Conservation (phyloP, 2,888 invertebrate genomes). For the Temnothorax unifasciatus region DNA sequence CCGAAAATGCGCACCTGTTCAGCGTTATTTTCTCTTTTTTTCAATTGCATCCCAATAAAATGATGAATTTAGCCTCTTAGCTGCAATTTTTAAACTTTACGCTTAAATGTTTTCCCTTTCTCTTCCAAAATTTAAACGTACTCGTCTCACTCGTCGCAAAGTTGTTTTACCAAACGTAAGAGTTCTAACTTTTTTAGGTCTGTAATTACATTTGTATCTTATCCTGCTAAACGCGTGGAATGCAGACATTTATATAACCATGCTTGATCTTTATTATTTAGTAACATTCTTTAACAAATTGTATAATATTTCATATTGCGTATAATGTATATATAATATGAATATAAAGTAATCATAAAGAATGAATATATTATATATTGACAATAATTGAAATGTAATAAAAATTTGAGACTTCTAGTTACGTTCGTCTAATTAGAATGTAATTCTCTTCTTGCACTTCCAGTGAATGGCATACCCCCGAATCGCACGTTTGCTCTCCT, state of each 20-base stretch:
- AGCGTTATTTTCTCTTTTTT: not conserved
- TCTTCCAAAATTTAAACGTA: not conserved
- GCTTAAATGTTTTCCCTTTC: not conserved
- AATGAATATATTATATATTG: constrained; percentile 66
- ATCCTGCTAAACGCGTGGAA: not conserved
- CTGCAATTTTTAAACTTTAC: not conserved
- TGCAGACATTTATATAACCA: constrained; percentile 66
- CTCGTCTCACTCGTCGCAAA: not conserved
- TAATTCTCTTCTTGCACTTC: not conserved
- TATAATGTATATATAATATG: constrained; percentile 46
- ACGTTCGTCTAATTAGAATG: constrained; percentile 47
- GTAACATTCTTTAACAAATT: constrained; percentile 77
- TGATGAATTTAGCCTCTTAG: not conserved
- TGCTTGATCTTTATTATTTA: constrained; percentile 76
- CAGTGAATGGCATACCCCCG: constrained; percentile 60
- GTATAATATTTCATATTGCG: constrained; percentile 64
- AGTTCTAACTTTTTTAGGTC: not conserved
- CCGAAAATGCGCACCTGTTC: not conserved
- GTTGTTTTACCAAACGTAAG: not conserved
- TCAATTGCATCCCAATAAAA: not conserved
- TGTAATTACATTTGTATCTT: not conserved
- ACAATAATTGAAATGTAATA: constrained; percentile 62
- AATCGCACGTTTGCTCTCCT: constrained; percentile 34
- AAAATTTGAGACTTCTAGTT: constrained; percentile 55
- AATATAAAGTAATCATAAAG: constrained; percentile 62